These are phyloP conservation scores for Rissa tridactyla DNA, from an alignment of 2,113 vertebrate species.

Conservation along the genomic window DNA sequence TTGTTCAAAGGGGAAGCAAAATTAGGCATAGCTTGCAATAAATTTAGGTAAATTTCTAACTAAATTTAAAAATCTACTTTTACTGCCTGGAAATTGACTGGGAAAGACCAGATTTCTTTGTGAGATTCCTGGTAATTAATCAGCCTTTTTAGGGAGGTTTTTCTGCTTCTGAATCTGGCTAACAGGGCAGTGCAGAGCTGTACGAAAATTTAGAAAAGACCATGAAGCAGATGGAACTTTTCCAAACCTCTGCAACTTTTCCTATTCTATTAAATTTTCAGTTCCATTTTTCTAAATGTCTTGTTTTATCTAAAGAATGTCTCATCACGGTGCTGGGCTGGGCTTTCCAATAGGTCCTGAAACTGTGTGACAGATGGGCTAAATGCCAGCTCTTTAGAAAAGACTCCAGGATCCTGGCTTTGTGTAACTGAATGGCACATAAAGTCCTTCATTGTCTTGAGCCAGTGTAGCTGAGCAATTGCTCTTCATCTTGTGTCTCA, in stretches of 20 bases:
- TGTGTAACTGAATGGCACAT: not conserved
- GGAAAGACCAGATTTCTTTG: not conserved
- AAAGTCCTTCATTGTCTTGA: not conserved
- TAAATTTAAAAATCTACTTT: not conserved
- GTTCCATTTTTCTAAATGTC: not conserved
- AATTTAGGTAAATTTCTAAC: not conserved
- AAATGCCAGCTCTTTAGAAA: not conserved
- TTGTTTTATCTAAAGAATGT: not conserved
- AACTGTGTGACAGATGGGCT: not conserved
- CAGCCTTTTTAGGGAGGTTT: not conserved
- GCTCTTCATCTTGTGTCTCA: not conserved
- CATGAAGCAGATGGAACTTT: not conserved
- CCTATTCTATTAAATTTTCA: not conserved
- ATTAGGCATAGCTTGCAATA: not conserved
- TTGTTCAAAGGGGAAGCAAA: not conserved
- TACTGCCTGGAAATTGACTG: not conserved
- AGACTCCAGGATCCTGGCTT: not conserved
- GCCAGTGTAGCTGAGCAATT: not conserved
- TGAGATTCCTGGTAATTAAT: not conserved
- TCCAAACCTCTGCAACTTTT: not conserved
- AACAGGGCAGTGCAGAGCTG: not conserved
- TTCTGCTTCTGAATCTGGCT: not conserved
- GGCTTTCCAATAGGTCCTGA: not conserved
- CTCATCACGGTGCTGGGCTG: not conserved
- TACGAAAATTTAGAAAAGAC: not conserved